A percentile compares a stretch with the other conserved stretches of the same genome.
phyloP scores from a whole-genome alignment of 2,113 vertebrate genomes.

The Thermophis baileyi region DNA sequence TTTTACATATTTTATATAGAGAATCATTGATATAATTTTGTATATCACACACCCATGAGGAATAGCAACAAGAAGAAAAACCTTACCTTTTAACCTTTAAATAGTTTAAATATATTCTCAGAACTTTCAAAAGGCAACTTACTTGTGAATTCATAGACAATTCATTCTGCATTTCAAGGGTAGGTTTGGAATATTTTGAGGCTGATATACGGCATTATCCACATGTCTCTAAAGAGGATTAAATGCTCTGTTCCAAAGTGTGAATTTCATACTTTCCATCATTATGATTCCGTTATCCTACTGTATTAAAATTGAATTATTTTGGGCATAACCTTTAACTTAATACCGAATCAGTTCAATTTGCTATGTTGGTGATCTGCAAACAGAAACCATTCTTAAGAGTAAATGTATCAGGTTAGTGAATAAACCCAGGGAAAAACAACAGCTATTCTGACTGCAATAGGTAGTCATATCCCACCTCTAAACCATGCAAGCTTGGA shows the following conservation, averaged over 20 bases:
- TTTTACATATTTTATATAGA: neutral
- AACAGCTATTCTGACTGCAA: slow-evolving; percentile 7
- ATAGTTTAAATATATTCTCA: neutral
- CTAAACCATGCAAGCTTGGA: neutral
- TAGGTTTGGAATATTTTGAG: neutral
- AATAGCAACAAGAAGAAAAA: neutral
- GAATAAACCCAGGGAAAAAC: neutral
- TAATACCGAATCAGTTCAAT: neutral
- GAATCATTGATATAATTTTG: neutral
- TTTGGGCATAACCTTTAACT: neutral
- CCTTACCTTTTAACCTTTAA: neutral
- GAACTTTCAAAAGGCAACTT: neutral
- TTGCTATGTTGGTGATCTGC: neutral
- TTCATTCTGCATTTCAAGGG: slow-evolving; percentile 12
- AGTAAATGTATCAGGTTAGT: neutral
- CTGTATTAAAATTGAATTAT: neutral
- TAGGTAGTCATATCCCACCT: slow-evolving; percentile 10
- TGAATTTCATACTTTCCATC: slow-evolving; percentile 13
- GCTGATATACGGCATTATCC: slow-evolving; percentile 12
- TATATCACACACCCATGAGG: neutral
- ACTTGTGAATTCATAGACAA: slow-evolving; percentile 22
- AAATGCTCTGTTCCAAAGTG: neutral
- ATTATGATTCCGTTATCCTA: neutral
- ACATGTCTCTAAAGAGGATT: neutral
- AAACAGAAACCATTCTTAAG: slow-evolving; percentile 2